These are phyloP conservation scores for Bergia sp. DNA, from an alignment of 92 coral and sea anemone genomes.

Conservation along the genomic window DNA sequence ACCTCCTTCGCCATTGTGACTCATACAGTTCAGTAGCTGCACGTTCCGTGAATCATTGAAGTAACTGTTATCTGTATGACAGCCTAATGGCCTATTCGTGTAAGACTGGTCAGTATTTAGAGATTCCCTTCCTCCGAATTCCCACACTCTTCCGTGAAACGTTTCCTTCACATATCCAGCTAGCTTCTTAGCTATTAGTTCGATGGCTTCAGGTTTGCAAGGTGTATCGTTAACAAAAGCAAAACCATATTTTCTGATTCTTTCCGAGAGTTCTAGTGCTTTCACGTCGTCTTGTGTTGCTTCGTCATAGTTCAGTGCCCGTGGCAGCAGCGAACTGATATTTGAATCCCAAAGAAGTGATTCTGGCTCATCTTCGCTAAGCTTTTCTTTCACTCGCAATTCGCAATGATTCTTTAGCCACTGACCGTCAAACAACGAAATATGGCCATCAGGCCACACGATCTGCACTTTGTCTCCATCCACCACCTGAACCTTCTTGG, in stretches of 20 bases:
- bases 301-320: conserved; percentile 42
- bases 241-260: conserved; percentile 68
- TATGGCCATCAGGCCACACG: conserved; percentile 71
- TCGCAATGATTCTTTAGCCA: conserved; percentile 59
- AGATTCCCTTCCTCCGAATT: conserved; percentile 63
- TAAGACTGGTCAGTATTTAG: conserved; percentile 71
- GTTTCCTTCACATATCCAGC: conserved; percentile 70
- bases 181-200: conserved; percentile 42
- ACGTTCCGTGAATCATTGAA: conserved; percentile 61
- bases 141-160: conserved; percentile 68
- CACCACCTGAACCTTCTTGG: conserved; percentile 33
- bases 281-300: conserved; percentile 50
- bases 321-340: conserved; percentile 46
- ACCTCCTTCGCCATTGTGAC: conserved; percentile 74
- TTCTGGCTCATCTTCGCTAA: conserved; percentile 3
- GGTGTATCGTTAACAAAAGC: conserved; percentile 74
- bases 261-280: conserved; percentile 37
- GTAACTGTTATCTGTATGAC: conserved; percentile 70
- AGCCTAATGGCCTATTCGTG: conserved; percentile 55
- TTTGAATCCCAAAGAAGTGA: conserved; percentile 60
- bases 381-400: no score
- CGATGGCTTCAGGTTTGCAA: conserved; percentile 47
- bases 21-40: conserved; percentile 68
- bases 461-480: conserved; percentile 39
- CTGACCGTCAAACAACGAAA: conserved; percentile 40